phyloP scores from a whole-genome alignment of 53 echinoderm and acorn worm species.

The Mesocentrotus franciscanus region DNA sequence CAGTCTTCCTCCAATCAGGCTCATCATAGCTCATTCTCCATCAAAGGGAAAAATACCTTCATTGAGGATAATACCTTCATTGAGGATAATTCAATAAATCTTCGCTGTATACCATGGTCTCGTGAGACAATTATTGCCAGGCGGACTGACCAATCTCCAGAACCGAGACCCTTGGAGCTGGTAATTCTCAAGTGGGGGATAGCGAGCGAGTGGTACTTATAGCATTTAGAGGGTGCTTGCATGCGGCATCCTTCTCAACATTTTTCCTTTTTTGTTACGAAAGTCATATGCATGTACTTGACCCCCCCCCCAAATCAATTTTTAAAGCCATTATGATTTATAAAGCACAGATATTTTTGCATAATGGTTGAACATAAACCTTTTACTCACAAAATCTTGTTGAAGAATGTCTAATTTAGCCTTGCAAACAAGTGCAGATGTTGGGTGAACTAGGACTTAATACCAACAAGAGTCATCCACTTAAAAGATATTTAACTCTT shows the following conservation, averaged over 20 bases:
- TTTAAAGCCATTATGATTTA: no score
- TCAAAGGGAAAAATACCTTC: neutral
- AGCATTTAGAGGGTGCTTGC: neutral
- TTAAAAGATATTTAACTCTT: neutral
- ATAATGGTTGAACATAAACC: neutral
- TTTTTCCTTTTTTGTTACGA: neutral
- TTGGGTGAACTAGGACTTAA: neutral
- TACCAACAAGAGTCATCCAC: neutral
- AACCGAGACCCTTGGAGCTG: neutral
- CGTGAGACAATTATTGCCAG: neutral
- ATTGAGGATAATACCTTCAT: conserved; percentile 22
- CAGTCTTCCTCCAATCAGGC: conserved; percentile 12
- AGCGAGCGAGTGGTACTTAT: neutral
- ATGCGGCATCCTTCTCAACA: neutral
- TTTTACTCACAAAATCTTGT: neutral
- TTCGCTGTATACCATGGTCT: neutral
- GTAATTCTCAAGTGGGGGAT: neutral
- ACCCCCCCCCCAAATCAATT: neutral
- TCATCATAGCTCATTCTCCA: neutral
- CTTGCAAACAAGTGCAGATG: neutral
- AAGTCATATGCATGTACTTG: neutral
- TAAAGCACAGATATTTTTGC: no score
- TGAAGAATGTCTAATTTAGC: neutral
- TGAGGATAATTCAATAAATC: conserved; percentile 13
- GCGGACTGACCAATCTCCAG: neutral